Base-by-base conservation (phyloP, 2,797 vertebrate genomes). In the Ambastaia sidthimunki region DNA sequence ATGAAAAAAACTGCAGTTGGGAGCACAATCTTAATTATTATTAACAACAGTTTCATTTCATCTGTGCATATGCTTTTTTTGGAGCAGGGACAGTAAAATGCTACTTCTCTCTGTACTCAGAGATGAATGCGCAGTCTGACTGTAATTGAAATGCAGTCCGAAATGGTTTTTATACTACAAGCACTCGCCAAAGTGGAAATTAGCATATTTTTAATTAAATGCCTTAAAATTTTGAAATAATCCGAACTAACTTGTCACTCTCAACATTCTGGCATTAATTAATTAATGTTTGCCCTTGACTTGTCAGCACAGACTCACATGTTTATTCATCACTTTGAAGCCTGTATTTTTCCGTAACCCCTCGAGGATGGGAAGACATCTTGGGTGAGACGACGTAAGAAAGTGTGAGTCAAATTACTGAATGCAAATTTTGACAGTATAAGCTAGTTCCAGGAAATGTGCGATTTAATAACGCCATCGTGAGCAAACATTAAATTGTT, bases 181-280 rank as follows among this genome's bases (percentile, higher is more conserved):
- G 86, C 89, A 89, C 90, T 92, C 86, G 81, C 90, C 90, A 59
- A 88, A 87, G 86, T 89, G 87, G 85, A 89, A 91, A 90, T 94
- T 93, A 90, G 90, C 92, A 93, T 93, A 93, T 92, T 93, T 93
- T 90, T 92, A 92, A 94, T 94, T 91, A 92, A 92, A 93, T 90
- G 82, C 86, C 85, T 88, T 81, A 82, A 12, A 84, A 85, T 79
- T 73, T 82, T 44, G 82, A 80, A 84, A 90, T 87, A 78, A 89
- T 91, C 82, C 86, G 85, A 91, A 91, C 86, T 82, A 89, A 85
- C 85, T 83, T 88, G 88, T 90, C 91, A 89, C 86, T 89, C 89
- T 75, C 80, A 85, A 84, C 85, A 89, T 83, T 88, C 81, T 84
- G 80, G 52, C 78, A 76, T 86, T 86, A 91, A 91, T 87, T 90